Evolutionary conservation across 1,140 invertebrate species (phyloP), one percentile per base, ranked within the genome.

Genomic region (Pseudomyrmex cubaensis): DNA sequence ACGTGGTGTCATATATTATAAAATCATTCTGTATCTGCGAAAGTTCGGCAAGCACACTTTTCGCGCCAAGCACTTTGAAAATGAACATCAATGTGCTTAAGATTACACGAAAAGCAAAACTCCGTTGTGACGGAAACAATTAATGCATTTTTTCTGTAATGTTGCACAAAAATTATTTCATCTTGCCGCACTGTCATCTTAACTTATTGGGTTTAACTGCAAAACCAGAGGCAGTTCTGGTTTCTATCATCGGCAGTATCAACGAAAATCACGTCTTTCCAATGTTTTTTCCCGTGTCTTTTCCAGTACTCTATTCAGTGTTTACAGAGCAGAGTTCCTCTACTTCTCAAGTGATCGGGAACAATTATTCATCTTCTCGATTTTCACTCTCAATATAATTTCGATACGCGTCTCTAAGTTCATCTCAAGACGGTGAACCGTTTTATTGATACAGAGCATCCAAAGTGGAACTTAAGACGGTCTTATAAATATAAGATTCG

Each of bases 291-390:
- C 70, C 86, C 64, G 9, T 52, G 13, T 52, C 50, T 52, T 13
- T 52, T 92, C 91, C 92, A 92, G 92, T 93, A 92, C 88, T 93
- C 92, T 92, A 89, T 77, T 91, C 87, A 75, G 67, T 80, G 72
- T 90, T 72, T 88, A 35, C 35, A 7, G 0, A 35, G 35, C 35
- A 7, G 35, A 35, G 35, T 35, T 35, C 35, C 4, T 35, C 35
- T 7, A 35, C 5, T 35, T 35, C 35, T 35, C 35, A 35, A 35
- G 35, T 35, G 35, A 35, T 35, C 35, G 35, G 35, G 35, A 35
- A 35, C 35, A 35, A 35, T 35, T 35, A 35, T 35, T 35, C 35
- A 35, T 35, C 35, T 35, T 35, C 35, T 35, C 35, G 5, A 35
- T 4, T 35, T 35, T 35, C 35, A 7, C 0, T 35, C 35, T 35